These are phyloP conservation scores for Diogma glabrata DNA, from an alignment of 2,888 invertebrate genomes.

Conservation along the genomic window DNA sequence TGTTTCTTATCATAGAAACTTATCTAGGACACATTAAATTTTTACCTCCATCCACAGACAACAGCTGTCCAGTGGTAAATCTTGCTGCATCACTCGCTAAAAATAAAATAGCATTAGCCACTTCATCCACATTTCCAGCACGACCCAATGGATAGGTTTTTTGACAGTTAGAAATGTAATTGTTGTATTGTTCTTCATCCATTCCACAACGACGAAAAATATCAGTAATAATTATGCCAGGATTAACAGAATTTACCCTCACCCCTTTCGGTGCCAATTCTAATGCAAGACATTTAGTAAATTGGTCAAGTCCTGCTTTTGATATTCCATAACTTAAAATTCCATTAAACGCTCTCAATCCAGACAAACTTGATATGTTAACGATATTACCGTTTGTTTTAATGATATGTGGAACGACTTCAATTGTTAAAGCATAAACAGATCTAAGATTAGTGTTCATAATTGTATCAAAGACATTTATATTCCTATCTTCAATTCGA, in stretches of 20 bases:
- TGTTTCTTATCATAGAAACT: background rate
- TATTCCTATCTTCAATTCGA: slow-evolving; percentile 64
- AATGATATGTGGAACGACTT: slow-evolving; percentile 72
- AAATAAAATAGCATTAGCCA: slow-evolving; percentile 78
- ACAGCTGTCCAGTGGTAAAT: slow-evolving; percentile 58
- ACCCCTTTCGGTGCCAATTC: slow-evolving; percentile 69
- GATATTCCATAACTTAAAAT: slow-evolving; percentile 87
- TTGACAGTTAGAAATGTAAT: slow-evolving; percentile 69
- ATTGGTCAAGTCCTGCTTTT: slow-evolving; percentile 87
- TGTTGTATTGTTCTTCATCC: slow-evolving; percentile 61
- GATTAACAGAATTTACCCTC: slow-evolving; percentile 82
- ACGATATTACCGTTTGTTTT: slow-evolving; percentile 75
- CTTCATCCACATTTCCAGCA: slow-evolving; percentile 71
- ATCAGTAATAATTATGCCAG: slow-evolving; percentile 84
- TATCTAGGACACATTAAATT: slow-evolving; percentile 38
- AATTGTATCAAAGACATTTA: slow-evolving; percentile 74
- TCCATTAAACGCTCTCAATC: slow-evolving; percentile 75
- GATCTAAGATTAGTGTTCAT: slow-evolving; percentile 80
- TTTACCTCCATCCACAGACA: slow-evolving; percentile 52
- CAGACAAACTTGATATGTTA: slow-evolving; percentile 88
- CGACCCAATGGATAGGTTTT: slow-evolving; percentile 82
- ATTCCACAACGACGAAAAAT: slow-evolving; percentile 74
- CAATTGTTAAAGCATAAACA: slow-evolving; percentile 64
- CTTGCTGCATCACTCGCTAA: slow-evolving; percentile 65
- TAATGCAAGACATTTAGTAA: slow-evolving; percentile 80